Evolutionary conservation across 1,140 invertebrate species (phyloP).

Genomic region (Drosophila sechellia): DNA sequence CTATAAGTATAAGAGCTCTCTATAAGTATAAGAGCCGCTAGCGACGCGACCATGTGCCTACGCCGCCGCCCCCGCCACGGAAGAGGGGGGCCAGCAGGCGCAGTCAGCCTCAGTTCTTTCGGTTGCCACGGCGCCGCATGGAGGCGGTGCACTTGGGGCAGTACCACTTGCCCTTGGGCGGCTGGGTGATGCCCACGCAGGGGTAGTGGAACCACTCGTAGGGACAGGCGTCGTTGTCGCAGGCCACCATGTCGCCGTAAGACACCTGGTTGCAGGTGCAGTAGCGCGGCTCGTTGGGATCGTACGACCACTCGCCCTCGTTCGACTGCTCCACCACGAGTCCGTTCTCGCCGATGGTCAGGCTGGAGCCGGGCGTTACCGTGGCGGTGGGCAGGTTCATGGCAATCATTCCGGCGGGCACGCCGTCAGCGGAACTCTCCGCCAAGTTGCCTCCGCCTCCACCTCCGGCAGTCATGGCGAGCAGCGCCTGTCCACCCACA

Average conservation of each 20-base stretch:
- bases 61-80: constrained; percentile 11
- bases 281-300: constrained; percentile 97
- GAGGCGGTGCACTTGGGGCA: constrained; percentile 97
- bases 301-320: constrained; percentile 92
- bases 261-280: constrained; percentile 99
- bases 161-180: constrained; percentile 99
- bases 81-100: constrained; percentile 25
- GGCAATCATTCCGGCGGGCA: constrained; percentile 5
- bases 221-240: constrained; percentile 98
- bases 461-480: constrained; percentile 12
- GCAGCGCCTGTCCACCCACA: background rate
- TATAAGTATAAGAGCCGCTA: background rate
- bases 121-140: constrained; percentile 93
- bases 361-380: constrained; percentile 43
- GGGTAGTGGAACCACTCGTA: constrained; percentile 99
- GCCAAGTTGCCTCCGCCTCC: background rate
- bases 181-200: constrained; percentile 97
- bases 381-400: constrained; percentile 15
- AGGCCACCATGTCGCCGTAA: constrained; percentile 99
- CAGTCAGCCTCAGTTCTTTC: constrained; percentile 87
- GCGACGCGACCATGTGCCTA: constrained; percentile 13
- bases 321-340: constrained; percentile 85
- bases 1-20: background rate
- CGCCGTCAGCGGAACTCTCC: constrained; percentile 3
- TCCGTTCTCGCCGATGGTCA: constrained; percentile 70